Conservation (phyloP, 2,113 vertebrate species). For the Gobiocypris rarus region DNA sequence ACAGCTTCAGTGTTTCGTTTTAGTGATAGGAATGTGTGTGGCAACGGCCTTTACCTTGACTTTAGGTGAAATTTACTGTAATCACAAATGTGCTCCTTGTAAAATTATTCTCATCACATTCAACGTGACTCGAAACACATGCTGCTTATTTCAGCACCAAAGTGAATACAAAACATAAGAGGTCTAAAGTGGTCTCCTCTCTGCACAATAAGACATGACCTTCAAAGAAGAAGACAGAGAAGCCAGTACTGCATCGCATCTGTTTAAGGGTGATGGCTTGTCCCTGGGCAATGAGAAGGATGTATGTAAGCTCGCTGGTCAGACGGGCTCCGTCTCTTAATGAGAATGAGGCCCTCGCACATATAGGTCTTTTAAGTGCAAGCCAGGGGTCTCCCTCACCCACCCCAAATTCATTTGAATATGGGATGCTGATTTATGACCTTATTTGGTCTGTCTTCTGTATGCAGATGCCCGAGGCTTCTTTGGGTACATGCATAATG, state of each 20-base stretch:
- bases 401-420: constrained; percentile 79
- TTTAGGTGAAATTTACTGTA: constrained; percentile 1
- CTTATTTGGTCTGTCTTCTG: constrained; percentile 84
- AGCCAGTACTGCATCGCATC: constrained; percentile 68
- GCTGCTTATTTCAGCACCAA: constrained; percentile 1
- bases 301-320: constrained; percentile 60
- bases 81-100: background rate
- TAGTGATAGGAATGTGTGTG: background rate
- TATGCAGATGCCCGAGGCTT: constrained; percentile 79
- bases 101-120: background rate
- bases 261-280: constrained; percentile 71
- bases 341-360: constrained; percentile 72
- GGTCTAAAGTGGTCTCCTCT: constrained; percentile 28
- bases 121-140: background rate
- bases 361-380: constrained; percentile 68
- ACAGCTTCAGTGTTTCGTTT: constrained; percentile 1
- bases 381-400: constrained; percentile 30
- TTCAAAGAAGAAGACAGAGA: constrained; percentile 71
- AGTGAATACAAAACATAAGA: constrained; percentile 4
- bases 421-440: constrained; percentile 82
- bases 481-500: constrained; percentile 81
- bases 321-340: constrained; percentile 72
- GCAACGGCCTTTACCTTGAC: constrained; percentile 27
- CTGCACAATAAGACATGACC: constrained; percentile 70
- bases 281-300: constrained; percentile 71